Evolutionary conservation across 2,797 vertebrate genomes (phyloP).

Genomic region (Mallotus villosus): DNA sequence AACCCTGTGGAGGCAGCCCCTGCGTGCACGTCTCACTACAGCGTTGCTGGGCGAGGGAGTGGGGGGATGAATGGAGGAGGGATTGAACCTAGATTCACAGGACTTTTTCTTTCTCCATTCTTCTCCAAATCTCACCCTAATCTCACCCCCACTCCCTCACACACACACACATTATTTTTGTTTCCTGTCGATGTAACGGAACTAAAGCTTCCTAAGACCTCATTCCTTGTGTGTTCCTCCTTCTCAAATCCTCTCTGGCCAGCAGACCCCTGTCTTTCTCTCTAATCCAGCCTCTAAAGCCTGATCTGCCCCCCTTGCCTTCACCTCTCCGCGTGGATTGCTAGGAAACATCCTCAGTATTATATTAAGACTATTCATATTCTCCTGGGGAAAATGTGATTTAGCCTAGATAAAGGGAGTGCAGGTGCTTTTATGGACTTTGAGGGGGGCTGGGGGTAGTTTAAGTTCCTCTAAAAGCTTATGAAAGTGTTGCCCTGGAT

Average conservation of each 20-base stretch:
- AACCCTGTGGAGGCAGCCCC: slow-evolving; percentile 25
- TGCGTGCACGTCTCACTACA: slow-evolving; percentile 36
- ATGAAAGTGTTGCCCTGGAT: neutral
- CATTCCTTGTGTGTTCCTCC: slow-evolving; percentile 45
- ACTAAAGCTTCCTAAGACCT: slow-evolving; percentile 46
- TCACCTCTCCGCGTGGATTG: neutral
- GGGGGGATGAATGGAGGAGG: no score
- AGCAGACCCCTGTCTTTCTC: slow-evolving; percentile 13
- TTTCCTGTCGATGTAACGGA: slow-evolving; percentile 63
- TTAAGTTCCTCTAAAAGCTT: neutral
- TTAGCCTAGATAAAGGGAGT: neutral
- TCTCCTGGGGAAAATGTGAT: no score
- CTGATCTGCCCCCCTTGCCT: neutral
- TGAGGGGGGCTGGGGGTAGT: neutral
- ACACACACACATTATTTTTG: slow-evolving; percentile 42
- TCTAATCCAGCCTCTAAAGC: neutral
- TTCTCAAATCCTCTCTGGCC: slow-evolving; percentile 48
- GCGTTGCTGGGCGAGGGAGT: slow-evolving; percentile 35
- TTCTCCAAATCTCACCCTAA: slow-evolving; percentile 51
- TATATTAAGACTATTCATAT: no score
- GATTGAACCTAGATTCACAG: slow-evolving; percentile 50
- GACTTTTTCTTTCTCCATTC: slow-evolving; percentile 40
- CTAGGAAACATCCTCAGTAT: neutral
- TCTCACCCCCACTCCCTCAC: slow-evolving; percentile 41
- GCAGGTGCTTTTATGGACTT: neutral